A percentile compares a stretch with the other conserved stretches of the same genome.
Conservation (phyloP, 1,140 invertebrate genomes). For the Penaeus chinensis region DNA sequence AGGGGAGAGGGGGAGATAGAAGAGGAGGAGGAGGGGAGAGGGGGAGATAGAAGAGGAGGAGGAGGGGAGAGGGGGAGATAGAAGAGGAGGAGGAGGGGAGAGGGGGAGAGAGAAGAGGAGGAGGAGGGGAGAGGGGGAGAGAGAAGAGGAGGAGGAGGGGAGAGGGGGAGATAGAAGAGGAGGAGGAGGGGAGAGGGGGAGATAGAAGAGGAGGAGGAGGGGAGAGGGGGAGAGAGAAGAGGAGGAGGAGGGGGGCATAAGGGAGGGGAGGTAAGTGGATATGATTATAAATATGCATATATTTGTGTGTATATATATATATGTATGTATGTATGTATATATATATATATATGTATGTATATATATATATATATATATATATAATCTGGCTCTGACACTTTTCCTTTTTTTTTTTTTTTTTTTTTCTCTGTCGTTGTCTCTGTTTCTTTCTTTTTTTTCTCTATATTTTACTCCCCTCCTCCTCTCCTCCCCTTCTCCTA, state of each 20-base stretch:
- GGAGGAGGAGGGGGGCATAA: background rate
- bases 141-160: background rate
- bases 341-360: background rate
- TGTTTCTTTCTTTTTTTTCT: background rate
- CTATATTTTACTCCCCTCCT: background rate
- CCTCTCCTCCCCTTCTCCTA: background rate
- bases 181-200: background rate
- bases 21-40: too few relatives aligned
- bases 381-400: background rate
- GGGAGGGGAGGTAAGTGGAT: background rate
- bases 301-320: conserved; percentile 3
- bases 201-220: background rate
- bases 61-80: too few relatives aligned
- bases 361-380: conserved; percentile 5
- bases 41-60: too few relatives aligned
- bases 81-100: too few relatives aligned
- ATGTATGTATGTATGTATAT: conserved; percentile 1
- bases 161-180: background rate
- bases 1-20: too few relatives aligned
- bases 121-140: background rate
- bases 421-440: too few relatives aligned
- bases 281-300: background rate
- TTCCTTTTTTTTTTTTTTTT: too few relatives aligned
- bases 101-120: background rate
- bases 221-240: background rate